Conservation (phyloP, 1,140 invertebrate genomes). For the Temnothorax nylanderi region DNA sequence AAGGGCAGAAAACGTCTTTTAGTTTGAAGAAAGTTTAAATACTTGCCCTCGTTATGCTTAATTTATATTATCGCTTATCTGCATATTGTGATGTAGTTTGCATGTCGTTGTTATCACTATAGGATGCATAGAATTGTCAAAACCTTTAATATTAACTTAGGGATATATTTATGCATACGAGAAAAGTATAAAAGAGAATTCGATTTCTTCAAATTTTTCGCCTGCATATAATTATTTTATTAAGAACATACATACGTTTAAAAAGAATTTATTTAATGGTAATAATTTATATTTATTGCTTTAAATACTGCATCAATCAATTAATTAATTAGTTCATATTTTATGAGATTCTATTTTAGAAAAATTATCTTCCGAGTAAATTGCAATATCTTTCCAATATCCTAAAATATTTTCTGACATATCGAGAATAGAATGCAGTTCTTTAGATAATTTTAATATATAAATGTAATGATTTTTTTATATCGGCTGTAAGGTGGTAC, state of each 20-base stretch:
- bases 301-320: neutral
- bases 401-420: neutral
- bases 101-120: neutral
- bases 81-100: slow-evolving; percentile 29
- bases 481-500: neutral
- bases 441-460: neutral
- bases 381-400: neutral
- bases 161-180: neutral
- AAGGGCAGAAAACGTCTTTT: neutral
- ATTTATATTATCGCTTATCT: neutral
- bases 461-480: neutral
- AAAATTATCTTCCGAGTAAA: neutral
- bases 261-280: neutral
- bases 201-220: neutral
- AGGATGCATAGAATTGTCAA: neutral
- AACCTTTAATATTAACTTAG: neutral
- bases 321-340: neutral
- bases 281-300: neutral
- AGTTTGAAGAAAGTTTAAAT: slow-evolving; percentile 7
- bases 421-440: neutral
- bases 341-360: neutral
- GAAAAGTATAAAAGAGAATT: slow-evolving; percentile 1
- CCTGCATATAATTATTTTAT: neutral
- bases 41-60: slow-evolving; percentile 12
- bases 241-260: neutral